Base-by-base conservation (phyloP, 2,113 vertebrate species). In the Sapajus apella region DNA sequence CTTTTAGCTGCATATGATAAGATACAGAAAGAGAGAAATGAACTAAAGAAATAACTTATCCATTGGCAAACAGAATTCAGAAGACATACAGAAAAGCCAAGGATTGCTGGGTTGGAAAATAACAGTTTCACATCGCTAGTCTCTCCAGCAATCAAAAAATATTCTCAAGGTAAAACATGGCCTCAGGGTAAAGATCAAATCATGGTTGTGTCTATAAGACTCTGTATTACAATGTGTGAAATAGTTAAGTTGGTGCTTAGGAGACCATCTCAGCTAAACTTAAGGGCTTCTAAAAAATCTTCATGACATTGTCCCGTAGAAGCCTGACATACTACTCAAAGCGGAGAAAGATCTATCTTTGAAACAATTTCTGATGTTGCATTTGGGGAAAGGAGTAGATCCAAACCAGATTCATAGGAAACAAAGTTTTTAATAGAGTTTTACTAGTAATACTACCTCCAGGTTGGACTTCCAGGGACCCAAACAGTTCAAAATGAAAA, bases 401-500 rank as follows among this genome's bases (percentile, higher is more conserved):
- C 64, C 20, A 79, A 72, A 80, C n/a, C 68, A 96, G 80, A 77
- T 56, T 87, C 10, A 55, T 56, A 70, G 75, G 75, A 90, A 92
- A 87, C 52, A 77, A 55, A 32, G 37, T 81, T 87, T 87, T 61
- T n/a, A 75, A 76, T 77, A 73, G 72, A 87, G 16, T 87, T 96
- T 92, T 91, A 87, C 12, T 37, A 90, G 50, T 77, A 37, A 92
- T 95, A 92, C 68, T 84, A 94, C 70, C 76, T 96, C 81, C 16
- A 40, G 6, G 25, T 77, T 94, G 87, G 32, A 40, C 52, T 91
- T 93, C 77, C 91, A 84, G 82, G 35, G 17, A 92, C 70, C 52
- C 64, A 90, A 97, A 75, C 27, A 91, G 61, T 87, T 93, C 17
- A 92, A 84, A 96, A 61, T 94, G 84, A 93, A 97, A 95, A 90